phyloP scores from a whole-genome alignment of 1,140 invertebrate genomes.

The Dreissena rostriformis region DNA sequence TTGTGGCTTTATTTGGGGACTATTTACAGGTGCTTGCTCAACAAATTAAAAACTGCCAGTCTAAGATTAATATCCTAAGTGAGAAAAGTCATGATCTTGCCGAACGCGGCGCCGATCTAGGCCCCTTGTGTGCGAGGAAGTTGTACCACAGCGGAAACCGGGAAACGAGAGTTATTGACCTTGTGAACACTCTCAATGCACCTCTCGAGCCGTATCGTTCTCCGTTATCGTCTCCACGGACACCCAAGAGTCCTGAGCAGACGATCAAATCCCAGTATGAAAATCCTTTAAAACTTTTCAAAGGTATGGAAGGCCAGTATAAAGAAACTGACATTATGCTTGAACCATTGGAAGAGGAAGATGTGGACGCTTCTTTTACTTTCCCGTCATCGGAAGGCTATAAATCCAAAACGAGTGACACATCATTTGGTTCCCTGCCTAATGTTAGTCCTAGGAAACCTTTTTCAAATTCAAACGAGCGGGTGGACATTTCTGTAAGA shows the following conservation, averaged over 20 bases:
- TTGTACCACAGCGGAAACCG: slow-evolving; percentile 53
- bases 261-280: slow-evolving; percentile 47
- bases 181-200: slow-evolving; percentile 52
- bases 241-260: slow-evolving; percentile 28
- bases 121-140: slow-evolving; percentile 65
- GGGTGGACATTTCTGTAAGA: neutral
- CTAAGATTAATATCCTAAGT: slow-evolving; percentile 74
- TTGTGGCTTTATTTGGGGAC: slow-evolving; percentile 17
- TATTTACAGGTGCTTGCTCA: slow-evolving; percentile 77
- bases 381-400: neutral
- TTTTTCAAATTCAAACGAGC: neutral
- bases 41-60: slow-evolving; percentile 78
- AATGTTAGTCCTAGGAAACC: neutral
- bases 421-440: neutral
- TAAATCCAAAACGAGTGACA: neutral
- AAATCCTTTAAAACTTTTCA: slow-evolving; percentile 46
- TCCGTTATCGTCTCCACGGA: slow-evolving; percentile 22
- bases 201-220: slow-evolving; percentile 48
- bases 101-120: slow-evolving; percentile 65
- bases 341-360: neutral
- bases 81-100: slow-evolving; percentile 71
- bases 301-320: neutral
- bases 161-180: slow-evolving; percentile 44
- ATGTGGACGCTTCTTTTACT: neutral
- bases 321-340: neutral